These are phyloP conservation scores for Eptesicus fuscus DNA, from an alignment of 2,113 vertebrate genomes.

Conservation along the genomic window DNA sequence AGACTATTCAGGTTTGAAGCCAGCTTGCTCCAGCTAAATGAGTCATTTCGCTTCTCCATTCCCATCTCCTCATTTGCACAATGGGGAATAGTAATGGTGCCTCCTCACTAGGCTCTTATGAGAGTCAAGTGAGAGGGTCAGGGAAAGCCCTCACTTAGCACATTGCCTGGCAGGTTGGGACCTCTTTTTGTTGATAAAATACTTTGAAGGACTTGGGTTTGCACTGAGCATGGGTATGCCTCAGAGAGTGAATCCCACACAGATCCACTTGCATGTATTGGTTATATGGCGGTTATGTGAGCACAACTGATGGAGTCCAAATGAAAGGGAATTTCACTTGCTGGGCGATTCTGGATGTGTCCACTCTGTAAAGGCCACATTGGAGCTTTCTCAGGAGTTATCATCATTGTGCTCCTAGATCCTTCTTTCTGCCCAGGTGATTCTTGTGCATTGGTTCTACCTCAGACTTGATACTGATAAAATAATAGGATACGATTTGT, in stretches of 20 bases:
- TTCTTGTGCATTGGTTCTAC: neutral
- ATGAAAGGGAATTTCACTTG: neutral
- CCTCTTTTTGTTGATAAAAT: neutral
- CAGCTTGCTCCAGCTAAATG: neutral
- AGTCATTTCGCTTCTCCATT: neutral
- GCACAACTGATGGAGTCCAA: neutral
- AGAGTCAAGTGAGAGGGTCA: neutral
- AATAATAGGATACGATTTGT: neutral
- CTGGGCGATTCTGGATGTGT: neutral
- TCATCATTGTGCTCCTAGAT: neutral
- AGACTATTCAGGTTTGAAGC: neutral
- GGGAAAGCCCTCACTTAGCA: neutral
- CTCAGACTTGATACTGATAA: neutral
- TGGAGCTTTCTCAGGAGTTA: neutral
- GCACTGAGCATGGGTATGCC: neutral
- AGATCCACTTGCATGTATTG: neutral
- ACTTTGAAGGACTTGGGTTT: neutral
- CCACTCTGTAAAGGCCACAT: neutral
- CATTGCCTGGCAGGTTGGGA: neutral
- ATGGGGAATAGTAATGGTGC: neutral
- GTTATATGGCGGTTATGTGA: fast-evolving
- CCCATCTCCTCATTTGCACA: neutral
- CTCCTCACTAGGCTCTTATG: neutral
- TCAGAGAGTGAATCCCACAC: neutral
- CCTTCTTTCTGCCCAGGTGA: neutral